Percentiles rank a stretch among this genome's conserved stretches.
phyloP scores from a whole-genome alignment of 2,113 vertebrate species.

The Planiliza haematocheilus region DNA sequence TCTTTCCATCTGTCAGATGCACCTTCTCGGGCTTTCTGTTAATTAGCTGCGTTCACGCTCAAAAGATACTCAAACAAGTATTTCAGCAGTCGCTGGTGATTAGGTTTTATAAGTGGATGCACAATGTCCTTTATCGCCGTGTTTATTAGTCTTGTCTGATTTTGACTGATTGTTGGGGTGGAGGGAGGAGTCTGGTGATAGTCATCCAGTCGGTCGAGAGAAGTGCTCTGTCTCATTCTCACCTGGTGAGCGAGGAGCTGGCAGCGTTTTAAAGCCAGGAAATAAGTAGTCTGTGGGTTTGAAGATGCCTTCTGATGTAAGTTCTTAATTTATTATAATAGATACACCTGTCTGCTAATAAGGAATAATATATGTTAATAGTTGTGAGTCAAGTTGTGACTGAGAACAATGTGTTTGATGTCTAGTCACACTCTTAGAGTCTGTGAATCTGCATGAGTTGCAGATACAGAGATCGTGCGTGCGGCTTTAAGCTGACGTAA shows the following conservation, averaged over 20 bases:
- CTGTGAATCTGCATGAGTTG: too few relatives aligned
- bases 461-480: too few relatives aligned
- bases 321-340: slow-evolving; percentile 20
- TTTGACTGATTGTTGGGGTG: slow-evolving; percentile 11
- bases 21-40: not conserved
- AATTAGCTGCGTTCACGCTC: not conserved
- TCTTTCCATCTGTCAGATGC: too few relatives aligned
- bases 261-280: slow-evolving; percentile 2
- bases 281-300: slow-evolving; percentile 7
- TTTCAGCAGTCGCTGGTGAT: not conserved
- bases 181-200: slow-evolving; percentile 61
- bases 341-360: too few relatives aligned
- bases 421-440: too few relatives aligned
- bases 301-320: slow-evolving; percentile 61
- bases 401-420: too few relatives aligned
- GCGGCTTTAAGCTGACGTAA: too few relatives aligned
- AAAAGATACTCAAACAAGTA: not conserved
- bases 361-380: too few relatives aligned
- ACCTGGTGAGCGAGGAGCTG: slow-evolving; percentile 21
- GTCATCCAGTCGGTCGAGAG: slow-evolving; percentile 6
- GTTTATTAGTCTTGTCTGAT: slow-evolving; percentile 9
- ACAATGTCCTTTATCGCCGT: not conserved
- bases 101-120: not conserved
- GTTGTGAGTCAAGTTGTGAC: too few relatives aligned
- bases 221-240: slow-evolving; percentile 33